A percentile compares a stretch with the other conserved stretches of the same genome.
These are phyloP conservation scores for Heliocidaris tuberculata DNA, from an alignment of 35 echinoderm and acorn worm genomes.

Conservation along the genomic window DNA sequence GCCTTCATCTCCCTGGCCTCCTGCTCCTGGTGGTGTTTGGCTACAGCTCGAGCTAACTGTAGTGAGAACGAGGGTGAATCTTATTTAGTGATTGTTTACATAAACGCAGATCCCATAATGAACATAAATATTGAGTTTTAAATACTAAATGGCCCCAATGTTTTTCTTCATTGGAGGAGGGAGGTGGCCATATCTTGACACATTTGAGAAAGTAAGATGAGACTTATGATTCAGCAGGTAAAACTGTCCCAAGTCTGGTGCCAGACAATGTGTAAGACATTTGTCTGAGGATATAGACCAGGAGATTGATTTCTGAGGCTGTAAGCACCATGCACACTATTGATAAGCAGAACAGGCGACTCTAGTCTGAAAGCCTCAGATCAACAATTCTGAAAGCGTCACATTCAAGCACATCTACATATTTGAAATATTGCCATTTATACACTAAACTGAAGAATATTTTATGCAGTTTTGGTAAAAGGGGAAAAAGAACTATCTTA, in stretches of 20 bases:
- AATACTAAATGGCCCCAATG: too few relatives aligned
- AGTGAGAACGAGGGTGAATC: not conserved
- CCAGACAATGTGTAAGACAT: not conserved
- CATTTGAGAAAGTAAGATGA: too few relatives aligned
- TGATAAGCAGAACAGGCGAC: not conserved
- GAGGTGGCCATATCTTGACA: too few relatives aligned
- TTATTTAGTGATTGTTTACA: not conserved
- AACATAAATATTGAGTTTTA: not conserved
- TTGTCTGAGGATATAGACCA: not conserved
- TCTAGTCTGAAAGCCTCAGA: conserved; percentile 26
- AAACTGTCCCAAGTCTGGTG: not conserved
- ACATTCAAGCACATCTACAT: too few relatives aligned
- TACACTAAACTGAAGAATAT: not conserved
- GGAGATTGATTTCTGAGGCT: conserved; percentile 38
- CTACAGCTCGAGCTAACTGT: conserved; percentile 88
- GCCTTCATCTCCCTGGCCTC: conserved; percentile 83
- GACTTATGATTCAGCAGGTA: not conserved
- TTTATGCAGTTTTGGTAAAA: not conserved
- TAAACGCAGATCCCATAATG: too few relatives aligned
- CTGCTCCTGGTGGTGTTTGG: conserved; percentile 78
- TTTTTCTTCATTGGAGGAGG: too few relatives aligned
- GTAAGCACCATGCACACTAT: conserved; percentile 45
- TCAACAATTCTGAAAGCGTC: not conserved
- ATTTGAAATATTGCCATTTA: too few relatives aligned
- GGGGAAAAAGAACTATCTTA: not conserved